Evolutionary conservation across 2,113 vertebrate species (phyloP).

Genomic region (Eretmochelys imbricata): DNA sequence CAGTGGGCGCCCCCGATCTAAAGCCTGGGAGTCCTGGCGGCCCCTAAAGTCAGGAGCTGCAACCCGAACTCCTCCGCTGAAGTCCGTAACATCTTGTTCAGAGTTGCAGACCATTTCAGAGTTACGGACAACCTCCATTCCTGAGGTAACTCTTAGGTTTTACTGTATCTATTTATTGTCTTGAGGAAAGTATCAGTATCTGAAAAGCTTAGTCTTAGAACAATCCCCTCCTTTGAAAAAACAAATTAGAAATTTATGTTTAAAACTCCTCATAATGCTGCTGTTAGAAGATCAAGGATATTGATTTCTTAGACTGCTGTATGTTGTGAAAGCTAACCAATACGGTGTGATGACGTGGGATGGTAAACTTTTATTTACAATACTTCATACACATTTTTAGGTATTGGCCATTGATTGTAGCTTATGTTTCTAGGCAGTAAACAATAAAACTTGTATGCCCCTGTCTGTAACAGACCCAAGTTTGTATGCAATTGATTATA

Average conservation of each 20-base stretch:
- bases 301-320: background rate
- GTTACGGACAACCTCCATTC: no score
- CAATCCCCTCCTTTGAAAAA: background rate
- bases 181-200: background rate
- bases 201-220: background rate
- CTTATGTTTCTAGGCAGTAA: background rate
- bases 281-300: background rate
- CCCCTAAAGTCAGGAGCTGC: no score
- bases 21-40: no score
- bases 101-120: no score
- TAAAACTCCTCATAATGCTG: background rate
- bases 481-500: background rate
- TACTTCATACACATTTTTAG: background rate
- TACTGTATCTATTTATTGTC: background rate
- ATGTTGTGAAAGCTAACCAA: background rate
- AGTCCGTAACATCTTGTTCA: no score
- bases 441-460: background rate
- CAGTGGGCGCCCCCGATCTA: no score
- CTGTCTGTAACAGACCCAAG: background rate
- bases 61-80: no score
- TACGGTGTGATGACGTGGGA: background rate
- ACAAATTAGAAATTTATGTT: background rate
- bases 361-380: background rate
- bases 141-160: no score
- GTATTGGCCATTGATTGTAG: background rate